Conservation (phyloP, 2,113 vertebrate species). For the Muntiacus muntjak region DNA sequence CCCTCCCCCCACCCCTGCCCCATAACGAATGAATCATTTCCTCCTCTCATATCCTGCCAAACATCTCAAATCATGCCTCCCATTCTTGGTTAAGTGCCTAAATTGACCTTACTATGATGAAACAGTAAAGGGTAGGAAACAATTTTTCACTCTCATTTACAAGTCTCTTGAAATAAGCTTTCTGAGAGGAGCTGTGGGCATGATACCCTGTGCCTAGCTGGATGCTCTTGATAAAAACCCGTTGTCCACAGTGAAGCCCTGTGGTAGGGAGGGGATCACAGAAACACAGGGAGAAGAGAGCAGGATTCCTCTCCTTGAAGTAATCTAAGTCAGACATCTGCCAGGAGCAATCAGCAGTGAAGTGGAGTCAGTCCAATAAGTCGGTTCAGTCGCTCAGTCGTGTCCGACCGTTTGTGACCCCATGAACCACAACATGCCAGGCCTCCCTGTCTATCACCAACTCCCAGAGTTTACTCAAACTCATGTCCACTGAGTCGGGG, state of each 20-base stretch:
- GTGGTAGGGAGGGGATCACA: accelerated
- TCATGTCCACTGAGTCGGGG: neutral
- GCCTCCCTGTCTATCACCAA: neutral
- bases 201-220: neutral
- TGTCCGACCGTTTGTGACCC: neutral
- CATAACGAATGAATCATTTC: conserved; percentile 67
- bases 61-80: neutral
- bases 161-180: neutral
- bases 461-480: neutral
- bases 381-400: neutral
- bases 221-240: neutral
- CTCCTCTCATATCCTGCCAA: conserved; percentile 58
- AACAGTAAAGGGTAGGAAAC: neutral
- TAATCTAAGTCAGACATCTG: neutral
- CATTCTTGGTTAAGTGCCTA: neutral
- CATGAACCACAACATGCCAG: neutral
- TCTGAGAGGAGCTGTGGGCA: neutral
- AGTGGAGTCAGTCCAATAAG: neutral
- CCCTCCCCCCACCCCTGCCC: accelerated
- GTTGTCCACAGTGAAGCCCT: accelerated
- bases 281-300: accelerated
- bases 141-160: neutral
- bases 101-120: neutral
- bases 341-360: neutral
- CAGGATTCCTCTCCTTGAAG: neutral